Conservation (phyloP, 2,888 invertebrate genomes). For the Aphelenchoides bicaudatus region DNA sequence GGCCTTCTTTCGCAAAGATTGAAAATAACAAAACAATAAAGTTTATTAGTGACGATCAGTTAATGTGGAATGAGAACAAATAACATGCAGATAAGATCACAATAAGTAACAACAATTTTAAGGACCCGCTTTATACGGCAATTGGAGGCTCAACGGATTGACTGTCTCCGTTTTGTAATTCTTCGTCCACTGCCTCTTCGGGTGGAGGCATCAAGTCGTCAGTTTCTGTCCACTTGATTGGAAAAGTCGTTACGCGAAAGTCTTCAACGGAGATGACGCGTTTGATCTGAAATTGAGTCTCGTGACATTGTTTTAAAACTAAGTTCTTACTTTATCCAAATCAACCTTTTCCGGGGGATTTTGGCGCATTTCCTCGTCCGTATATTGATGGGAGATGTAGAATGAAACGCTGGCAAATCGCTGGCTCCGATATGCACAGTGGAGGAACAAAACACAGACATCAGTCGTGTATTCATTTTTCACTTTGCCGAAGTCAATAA, state of each 20-base stretch:
- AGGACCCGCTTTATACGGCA: too few species aligned
- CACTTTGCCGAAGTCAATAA: constrained; percentile 15
- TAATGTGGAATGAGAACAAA: too few species aligned
- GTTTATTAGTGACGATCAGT: too few species aligned
- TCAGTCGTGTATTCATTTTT: constrained; percentile 82
- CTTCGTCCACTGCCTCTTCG: neutral
- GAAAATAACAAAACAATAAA: too few species aligned
- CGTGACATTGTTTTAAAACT: neutral
- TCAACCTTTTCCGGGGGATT: constrained; percentile 87
- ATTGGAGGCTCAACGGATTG: too few species aligned
- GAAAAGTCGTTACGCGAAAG: constrained; percentile 64
- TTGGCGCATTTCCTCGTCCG: constrained; percentile 83
- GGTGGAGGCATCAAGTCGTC: constrained; percentile 19
- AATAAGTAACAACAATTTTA: too few species aligned
- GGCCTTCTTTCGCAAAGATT: too few species aligned
- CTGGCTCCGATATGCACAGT: constrained; percentile 68
- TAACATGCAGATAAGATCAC: too few species aligned
- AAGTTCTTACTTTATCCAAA: constrained; percentile 76
- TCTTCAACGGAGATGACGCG: constrained; percentile 59
- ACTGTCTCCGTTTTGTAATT: neutral
- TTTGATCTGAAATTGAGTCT: constrained; percentile 18
- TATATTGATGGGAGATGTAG: constrained; percentile 95
- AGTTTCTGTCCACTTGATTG: constrained; percentile 63
- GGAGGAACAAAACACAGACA: constrained; percentile 90
- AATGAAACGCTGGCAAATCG: constrained; percentile 91